Conservation (phyloP, 2,797 vertebrate species). For the Hoplostethus mediterraneus region DNA sequence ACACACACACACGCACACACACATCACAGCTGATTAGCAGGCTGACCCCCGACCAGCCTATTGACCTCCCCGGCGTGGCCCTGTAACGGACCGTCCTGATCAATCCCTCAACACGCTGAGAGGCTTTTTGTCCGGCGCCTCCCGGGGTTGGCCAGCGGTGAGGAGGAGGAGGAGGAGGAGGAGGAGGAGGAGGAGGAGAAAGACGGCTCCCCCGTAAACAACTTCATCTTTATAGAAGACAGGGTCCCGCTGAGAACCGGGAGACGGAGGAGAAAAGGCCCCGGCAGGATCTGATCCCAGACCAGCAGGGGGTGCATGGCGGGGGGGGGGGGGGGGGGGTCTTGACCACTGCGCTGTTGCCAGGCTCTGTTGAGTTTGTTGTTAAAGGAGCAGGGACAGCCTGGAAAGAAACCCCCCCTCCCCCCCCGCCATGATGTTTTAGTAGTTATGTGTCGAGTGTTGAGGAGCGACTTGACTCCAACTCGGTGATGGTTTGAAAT, state of each 20-base stretch:
- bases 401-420: no score
- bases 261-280: constrained; percentile 40
- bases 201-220: constrained; percentile 39
- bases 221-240: constrained; percentile 59
- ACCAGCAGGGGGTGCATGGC: constrained; percentile 40
- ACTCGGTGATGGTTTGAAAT: constrained; percentile 30
- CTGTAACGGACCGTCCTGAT: constrained; percentile 73
- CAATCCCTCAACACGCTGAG: constrained; percentile 73
- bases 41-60: constrained; percentile 37
- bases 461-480: constrained; percentile 3
- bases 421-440: no score
- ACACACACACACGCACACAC: constrained; percentile 12
- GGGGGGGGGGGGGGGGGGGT: constrained; percentile 50
- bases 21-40: constrained; percentile 58
- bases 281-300: constrained; percentile 37
- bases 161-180: no score
- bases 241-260: constrained; percentile 46
- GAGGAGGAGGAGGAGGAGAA: no score
- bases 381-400: neutral
- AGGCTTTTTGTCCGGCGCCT: constrained; percentile 65
- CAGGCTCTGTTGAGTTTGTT: constrained; percentile 8
- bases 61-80: constrained; percentile 55
- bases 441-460: no score
- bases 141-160: constrained; percentile 53
- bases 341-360: constrained; percentile 1